phyloP scores from a whole-genome alignment of 2,113 vertebrate genomes.

The Arenaria interpres region DNA sequence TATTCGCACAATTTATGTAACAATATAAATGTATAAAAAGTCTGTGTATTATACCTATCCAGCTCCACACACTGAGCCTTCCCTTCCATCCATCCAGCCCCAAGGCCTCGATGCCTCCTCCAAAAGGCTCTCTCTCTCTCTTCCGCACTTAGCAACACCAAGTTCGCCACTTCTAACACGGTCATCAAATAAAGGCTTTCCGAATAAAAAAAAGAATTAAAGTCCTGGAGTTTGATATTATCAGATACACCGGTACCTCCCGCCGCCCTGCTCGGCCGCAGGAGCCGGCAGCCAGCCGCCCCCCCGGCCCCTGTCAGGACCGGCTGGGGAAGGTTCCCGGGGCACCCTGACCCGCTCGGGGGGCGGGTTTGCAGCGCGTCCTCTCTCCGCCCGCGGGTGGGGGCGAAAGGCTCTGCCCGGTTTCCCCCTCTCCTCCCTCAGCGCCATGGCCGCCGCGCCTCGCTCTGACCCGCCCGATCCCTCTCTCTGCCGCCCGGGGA shows the following conservation, averaged over 20 bases:
- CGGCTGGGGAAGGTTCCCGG: accelerated
- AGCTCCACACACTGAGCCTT: too few species aligned
- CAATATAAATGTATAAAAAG: background rate
- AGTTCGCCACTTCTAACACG: too few species aligned
- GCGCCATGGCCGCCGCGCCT: accelerated
- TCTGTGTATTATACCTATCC: background rate
- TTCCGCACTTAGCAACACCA: background rate
- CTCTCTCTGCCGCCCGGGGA: too few species aligned
- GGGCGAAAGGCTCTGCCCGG: background rate
- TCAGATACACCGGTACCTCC: accelerated
- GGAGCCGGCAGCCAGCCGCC: background rate
- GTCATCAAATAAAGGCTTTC: background rate
- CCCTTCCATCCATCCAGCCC: background rate
- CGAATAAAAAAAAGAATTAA: too few species aligned
- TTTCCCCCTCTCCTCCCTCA: too few species aligned
- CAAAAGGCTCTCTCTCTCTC: too few species aligned
- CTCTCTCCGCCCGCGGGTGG: accelerated
- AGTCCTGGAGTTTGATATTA: accelerated
- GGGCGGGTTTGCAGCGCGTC: background rate
- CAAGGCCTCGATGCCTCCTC: accelerated
- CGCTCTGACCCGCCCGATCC: background rate
- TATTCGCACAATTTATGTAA: background rate
- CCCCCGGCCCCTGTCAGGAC: accelerated
- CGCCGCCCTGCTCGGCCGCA: accelerated
- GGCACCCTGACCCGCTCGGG: accelerated